Evolutionary conservation across 2,888 invertebrate species (phyloP).

Genomic region (Pasiphila rectangulata): DNA sequence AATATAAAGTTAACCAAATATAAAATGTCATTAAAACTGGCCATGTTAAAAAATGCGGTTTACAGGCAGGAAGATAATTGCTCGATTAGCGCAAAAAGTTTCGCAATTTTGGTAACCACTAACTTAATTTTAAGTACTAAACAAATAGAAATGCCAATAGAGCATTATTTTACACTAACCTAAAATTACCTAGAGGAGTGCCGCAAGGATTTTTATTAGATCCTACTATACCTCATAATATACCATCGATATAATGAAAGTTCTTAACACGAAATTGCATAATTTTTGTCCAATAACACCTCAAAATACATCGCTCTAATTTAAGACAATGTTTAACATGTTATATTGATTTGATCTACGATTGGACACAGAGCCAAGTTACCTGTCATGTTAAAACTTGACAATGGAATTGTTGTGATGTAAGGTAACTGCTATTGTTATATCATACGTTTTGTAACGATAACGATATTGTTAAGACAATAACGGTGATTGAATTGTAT

Average conservation of each 20-base stretch:
- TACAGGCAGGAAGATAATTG: not conserved
- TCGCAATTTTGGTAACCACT: not conserved
- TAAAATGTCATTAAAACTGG: not conserved
- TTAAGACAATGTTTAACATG: conserved; percentile 8
- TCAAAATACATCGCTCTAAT: not conserved
- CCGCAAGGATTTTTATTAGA: no score
- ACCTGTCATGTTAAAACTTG: conserved; percentile 27
- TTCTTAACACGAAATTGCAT: not conserved
- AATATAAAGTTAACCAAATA: conserved; percentile 1
- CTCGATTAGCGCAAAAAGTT: not conserved
- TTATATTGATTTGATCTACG: conserved; percentile 17
- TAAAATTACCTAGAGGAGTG: no score
- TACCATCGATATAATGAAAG: not conserved
- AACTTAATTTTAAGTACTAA: not conserved
- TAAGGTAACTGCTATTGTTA: conserved; percentile 24
- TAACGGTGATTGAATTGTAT: conserved; percentile 8
- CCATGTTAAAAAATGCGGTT: not conserved
- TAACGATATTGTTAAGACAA: conserved; percentile 10
- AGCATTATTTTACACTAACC: no score
- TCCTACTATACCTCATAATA: not conserved
- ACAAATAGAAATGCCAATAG: no score
- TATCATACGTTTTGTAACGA: conserved; percentile 14
- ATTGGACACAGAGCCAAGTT: conserved; percentile 23
- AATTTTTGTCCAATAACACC: not conserved
- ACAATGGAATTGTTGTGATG: conserved; percentile 20